Evolutionary conservation across 1,140 invertebrate species (phyloP), one percentile per base, ranked within the genome.

Genomic region (Cydia splendana): DNA sequence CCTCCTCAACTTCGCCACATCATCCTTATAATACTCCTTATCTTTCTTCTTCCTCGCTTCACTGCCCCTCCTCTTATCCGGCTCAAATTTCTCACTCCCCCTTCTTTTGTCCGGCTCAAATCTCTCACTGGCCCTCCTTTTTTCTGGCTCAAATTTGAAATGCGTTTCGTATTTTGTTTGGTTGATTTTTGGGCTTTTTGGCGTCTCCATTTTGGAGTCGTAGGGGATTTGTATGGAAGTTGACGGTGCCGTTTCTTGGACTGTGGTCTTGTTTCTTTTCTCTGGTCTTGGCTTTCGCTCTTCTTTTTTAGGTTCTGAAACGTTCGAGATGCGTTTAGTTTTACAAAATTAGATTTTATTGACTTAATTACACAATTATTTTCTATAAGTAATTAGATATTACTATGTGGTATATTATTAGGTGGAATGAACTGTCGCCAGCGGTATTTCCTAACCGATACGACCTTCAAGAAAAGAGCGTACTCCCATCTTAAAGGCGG

Each of bases 71-170:
- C 91, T 87, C 48, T 87, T 92, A 2, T 82, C 85, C 0, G 86
- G 80, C 48, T 53, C 48, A 53, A 53, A 53, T 53, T 67, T 53
- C 10, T 92, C 91, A 75, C 89, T 92, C 0, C 85, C 88, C 83
- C 89, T 80, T 24, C 90, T 87, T 53, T 86, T 92, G 4, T 82
- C 90, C 12, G 88, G 88, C 12, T 94, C 94, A 81, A 94, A 95
- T 30, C 93, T 93, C 15, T 92, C 91, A 76, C 89, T 92, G 0
- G 85, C 87, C 82, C 89, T 80, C 24, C 91, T 87, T 57, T 86
- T 92, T 4, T 82, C 90, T 13, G 88, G 88, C 12, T 94, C 94
- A 81, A 94, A 95, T 30, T 93, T 93, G 76, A 95, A 95, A 85
- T 94, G 94, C 1, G 87, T 91, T 81, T 92, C 93, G 76, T 88